phyloP scores from a whole-genome alignment of 1,140 invertebrate genomes.

The Drosophila tropicalis region DNA sequence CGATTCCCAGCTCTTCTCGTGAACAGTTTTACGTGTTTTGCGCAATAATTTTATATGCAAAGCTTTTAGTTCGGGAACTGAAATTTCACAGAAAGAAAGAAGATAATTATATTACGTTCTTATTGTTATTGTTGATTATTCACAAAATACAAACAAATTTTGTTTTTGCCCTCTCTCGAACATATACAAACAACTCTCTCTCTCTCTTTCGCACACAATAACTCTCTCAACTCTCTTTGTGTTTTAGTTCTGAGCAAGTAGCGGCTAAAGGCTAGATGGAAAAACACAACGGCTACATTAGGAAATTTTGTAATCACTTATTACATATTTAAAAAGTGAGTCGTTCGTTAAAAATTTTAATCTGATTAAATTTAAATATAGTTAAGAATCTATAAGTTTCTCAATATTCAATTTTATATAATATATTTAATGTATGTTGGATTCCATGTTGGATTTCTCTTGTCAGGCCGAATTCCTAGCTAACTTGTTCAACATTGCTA shows the following conservation, averaged over 20 bases:
- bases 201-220: background rate
- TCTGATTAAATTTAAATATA: too few species aligned
- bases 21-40: conserved; percentile 92
- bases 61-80: conserved; percentile 92
- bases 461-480: background rate
- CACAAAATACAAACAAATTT: conserved; percentile 26
- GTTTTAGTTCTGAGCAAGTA: background rate
- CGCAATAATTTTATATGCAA: conserved; percentile 95
- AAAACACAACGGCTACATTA: too few species aligned
- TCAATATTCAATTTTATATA: too few species aligned
- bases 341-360: too few species aligned
- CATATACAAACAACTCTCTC: conserved; percentile 4
- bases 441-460: background rate
- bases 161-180: background rate
- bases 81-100: conserved; percentile 70
- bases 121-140: conserved; percentile 50
- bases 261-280: background rate
- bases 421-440: too few species aligned
- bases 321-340: too few species aligned
- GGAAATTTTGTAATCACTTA: too few species aligned
- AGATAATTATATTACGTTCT: conserved; percentile 82
- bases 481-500: background rate
- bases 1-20: conserved; percentile 95
- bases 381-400: too few species aligned
- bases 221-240: background rate